These are phyloP conservation scores for Cephus runcator DNA, from an alignment of 2,888 invertebrate species.

Conservation along the genomic window DNA sequence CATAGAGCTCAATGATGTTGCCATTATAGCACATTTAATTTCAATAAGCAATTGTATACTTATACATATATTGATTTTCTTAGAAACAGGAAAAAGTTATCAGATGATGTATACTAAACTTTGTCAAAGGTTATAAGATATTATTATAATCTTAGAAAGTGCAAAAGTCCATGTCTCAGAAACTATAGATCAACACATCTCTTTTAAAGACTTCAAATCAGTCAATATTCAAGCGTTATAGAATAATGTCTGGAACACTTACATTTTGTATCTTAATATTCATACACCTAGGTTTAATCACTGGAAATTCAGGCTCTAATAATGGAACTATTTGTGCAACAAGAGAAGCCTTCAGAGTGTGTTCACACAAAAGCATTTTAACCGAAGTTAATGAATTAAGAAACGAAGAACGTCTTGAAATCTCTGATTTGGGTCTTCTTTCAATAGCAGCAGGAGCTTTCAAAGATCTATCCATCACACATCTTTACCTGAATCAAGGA, in stretches of 20 bases:
- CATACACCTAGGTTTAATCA: background rate
- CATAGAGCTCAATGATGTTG: background rate
- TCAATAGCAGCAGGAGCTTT: conserved; percentile 32
- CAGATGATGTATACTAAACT: background rate
- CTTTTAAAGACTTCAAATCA: background rate
- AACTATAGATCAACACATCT: background rate
- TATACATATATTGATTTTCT: too few relatives aligned
- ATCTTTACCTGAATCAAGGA: conserved; percentile 24
- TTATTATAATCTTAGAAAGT: background rate
- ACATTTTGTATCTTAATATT: background rate
- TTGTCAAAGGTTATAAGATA: background rate
- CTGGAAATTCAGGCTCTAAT: background rate
- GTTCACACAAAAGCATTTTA: conserved; percentile 27
- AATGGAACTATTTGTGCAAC: conserved; percentile 18
- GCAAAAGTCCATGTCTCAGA: background rate
- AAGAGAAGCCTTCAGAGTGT: conserved; percentile 23
- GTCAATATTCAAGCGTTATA: background rate
- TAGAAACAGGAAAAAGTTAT: background rate
- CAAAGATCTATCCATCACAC: conserved; percentile 25
- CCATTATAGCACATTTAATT: background rate
- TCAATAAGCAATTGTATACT: background rate
- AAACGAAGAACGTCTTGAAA: conserved; percentile 17
- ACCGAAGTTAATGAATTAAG: conserved; percentile 26
- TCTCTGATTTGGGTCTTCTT: conserved; percentile 30
- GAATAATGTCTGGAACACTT: background rate